Evolutionary conservation across 2,888 invertebrate species (phyloP).

Genomic region (Cheilosia variabilis): DNA sequence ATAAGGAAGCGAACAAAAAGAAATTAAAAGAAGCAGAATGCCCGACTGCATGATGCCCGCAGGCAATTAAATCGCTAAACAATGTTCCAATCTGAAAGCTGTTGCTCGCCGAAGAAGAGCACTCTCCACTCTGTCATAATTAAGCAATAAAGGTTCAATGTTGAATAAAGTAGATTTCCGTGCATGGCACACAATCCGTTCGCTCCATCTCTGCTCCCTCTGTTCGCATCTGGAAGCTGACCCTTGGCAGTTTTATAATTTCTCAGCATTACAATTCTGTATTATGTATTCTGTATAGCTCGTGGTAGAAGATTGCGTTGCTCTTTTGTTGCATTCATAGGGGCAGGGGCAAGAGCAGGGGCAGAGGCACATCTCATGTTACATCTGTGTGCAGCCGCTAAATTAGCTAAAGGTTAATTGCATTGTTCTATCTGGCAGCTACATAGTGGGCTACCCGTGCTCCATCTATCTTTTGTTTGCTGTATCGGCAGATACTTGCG

Average conservation of each 20-base stretch:
- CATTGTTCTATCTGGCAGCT: constrained; percentile 64
- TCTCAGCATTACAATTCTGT: constrained; percentile 50
- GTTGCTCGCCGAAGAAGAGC: constrained; percentile 33
- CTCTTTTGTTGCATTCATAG: constrained; percentile 44
- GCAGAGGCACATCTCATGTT: constrained; percentile 55
- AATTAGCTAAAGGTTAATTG: constrained; percentile 75
- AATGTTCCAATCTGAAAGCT: constrained; percentile 59
- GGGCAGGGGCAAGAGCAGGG: constrained; percentile 20
- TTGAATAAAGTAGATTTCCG: constrained; percentile 66
- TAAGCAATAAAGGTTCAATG: constrained; percentile 72
- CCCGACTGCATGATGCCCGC: constrained; percentile 23
- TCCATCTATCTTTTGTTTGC: constrained; percentile 69
- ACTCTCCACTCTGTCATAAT: constrained; percentile 60
- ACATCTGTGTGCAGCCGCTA: constrained; percentile 64
- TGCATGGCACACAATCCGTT: constrained; percentile 36
- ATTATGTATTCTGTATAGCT: background rate
- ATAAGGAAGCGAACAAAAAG: constrained; percentile 51
- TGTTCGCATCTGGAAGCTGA: constrained; percentile 64
- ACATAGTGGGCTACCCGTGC: constrained; percentile 64
- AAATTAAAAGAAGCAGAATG: constrained; percentile 32
- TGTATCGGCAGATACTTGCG: constrained; percentile 36
- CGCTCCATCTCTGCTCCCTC: constrained; percentile 2
- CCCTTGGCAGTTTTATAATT: constrained; percentile 70
- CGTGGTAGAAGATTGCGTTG: constrained; percentile 11
- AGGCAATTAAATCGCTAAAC: constrained; percentile 69